Percentiles rank a stretch among this genome's conserved stretches.
phyloP scores from a whole-genome alignment of 2,797 vertebrate species.

The Eurystomus glaucurus region DNA sequence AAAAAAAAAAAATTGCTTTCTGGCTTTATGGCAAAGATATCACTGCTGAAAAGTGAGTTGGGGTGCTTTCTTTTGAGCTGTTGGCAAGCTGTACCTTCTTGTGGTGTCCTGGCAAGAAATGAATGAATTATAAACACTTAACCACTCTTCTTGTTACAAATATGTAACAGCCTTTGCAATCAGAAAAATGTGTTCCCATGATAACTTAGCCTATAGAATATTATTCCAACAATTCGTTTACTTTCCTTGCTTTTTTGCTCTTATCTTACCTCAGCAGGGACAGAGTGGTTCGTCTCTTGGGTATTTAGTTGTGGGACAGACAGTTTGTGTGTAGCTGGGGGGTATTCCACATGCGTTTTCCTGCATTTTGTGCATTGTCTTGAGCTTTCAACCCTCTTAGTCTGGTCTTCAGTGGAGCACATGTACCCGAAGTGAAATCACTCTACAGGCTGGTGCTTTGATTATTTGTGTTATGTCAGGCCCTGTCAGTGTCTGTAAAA shows the following conservation, averaged over 20 bases:
- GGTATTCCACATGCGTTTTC: not conserved
- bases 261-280: not conserved
- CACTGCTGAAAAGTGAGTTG: not conserved
- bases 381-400: not conserved
- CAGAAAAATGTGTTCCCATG: not conserved
- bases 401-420: not conserved
- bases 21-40: not conserved
- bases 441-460: not conserved
- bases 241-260: not conserved
- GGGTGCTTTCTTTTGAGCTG: not conserved
- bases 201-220: not conserved
- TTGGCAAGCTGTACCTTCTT: not conserved
- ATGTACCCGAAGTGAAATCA: not conserved
- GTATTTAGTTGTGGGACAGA: not conserved
- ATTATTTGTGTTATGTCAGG: not conserved
- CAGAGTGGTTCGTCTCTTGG: not conserved
- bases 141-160: not conserved
- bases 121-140: not conserved
- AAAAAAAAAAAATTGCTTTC: not conserved
- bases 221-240: not conserved
- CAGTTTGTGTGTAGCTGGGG: not conserved
- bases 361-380: not conserved
- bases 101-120: not conserved
- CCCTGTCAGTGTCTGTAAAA: not conserved
- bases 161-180: not conserved